A percentile compares a stretch with the other conserved stretches of the same genome.
These are phyloP conservation scores for Tachina fera DNA, from an alignment of 2,888 invertebrate species.

Conservation along the genomic window DNA sequence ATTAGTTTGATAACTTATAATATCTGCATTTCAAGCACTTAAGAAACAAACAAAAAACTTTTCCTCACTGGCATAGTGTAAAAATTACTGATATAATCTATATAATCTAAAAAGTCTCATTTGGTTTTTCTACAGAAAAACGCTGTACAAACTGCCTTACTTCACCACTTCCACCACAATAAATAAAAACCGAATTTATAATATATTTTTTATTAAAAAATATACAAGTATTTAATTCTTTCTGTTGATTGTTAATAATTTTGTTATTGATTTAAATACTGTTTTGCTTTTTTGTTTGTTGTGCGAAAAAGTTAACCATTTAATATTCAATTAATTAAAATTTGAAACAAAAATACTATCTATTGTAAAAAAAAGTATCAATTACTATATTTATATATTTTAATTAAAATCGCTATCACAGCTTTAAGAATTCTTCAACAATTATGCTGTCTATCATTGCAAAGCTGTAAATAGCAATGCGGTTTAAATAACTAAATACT, in stretches of 20 bases:
- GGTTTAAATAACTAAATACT: constrained; percentile 7
- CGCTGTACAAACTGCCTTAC: constrained; percentile 71
- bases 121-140: constrained; percentile 52
- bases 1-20: background rate
- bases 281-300: constrained; percentile 72
- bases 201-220: constrained; percentile 22
- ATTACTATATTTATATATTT: constrained; percentile 4
- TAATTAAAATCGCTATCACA: constrained; percentile 54
- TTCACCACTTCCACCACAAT: constrained; percentile 60
- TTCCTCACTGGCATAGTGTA: constrained; percentile 71
- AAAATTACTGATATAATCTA: constrained; percentile 59
- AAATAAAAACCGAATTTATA: constrained; percentile 27
- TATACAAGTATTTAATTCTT: constrained; percentile 36
- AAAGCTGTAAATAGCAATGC: constrained; percentile 71
- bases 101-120: constrained; percentile 6
- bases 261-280: constrained; percentile 60
- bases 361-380: constrained; percentile 15
- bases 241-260: constrained; percentile 49
- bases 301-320: constrained; percentile 64
- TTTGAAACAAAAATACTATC: constrained; percentile 21
- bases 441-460: constrained; percentile 64
- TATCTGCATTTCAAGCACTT: constrained; percentile 46
- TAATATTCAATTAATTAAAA: constrained; percentile 39
- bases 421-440: constrained; percentile 59
- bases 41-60: constrained; percentile 12